These are phyloP conservation scores for Sylvietta virens DNA, from an alignment of 2,113 vertebrate genomes.

Conservation along the genomic window DNA sequence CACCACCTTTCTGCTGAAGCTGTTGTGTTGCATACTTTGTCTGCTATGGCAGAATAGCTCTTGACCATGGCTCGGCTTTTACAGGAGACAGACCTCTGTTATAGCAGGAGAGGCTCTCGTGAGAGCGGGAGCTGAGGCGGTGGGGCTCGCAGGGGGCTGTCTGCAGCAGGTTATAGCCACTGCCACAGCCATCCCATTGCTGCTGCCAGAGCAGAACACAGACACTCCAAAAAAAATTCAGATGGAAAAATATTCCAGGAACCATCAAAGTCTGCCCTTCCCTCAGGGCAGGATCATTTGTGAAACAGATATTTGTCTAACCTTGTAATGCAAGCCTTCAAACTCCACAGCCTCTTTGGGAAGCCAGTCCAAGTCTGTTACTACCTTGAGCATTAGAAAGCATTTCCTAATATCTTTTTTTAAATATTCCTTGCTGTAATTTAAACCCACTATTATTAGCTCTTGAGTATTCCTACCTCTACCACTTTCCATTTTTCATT, in stretches of 20 bases:
- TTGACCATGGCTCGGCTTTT: not conserved
- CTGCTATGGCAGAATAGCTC: not conserved
- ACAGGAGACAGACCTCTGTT: not conserved
- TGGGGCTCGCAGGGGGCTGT: not conserved
- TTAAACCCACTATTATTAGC: not conserved
- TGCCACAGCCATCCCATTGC: not conserved
- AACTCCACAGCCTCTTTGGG: not conserved
- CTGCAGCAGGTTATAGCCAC: not conserved
- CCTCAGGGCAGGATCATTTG: not conserved
- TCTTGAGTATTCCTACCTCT: not conserved
- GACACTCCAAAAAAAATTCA: not conserved
- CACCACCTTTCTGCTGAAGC: not conserved
- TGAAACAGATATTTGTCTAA: not conserved
- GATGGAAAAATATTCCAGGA: not conserved
- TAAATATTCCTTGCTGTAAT: not conserved
- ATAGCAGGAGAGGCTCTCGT: not conserved
- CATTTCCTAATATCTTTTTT: not conserved
- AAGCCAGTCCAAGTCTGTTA: not conserved
- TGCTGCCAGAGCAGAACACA: not conserved
- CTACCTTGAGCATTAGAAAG: not conserved
- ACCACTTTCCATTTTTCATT: slow-evolving; percentile 9
- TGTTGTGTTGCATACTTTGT: not conserved
- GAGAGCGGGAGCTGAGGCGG: rapidly evolving
- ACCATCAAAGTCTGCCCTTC: not conserved
- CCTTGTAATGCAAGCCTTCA: not conserved